Percentiles rank a stretch among this genome's conserved stretches.
Evolutionary conservation across 2,797 vertebrate species (phyloP).

Genomic region (Propithecus deckenii): DNA sequence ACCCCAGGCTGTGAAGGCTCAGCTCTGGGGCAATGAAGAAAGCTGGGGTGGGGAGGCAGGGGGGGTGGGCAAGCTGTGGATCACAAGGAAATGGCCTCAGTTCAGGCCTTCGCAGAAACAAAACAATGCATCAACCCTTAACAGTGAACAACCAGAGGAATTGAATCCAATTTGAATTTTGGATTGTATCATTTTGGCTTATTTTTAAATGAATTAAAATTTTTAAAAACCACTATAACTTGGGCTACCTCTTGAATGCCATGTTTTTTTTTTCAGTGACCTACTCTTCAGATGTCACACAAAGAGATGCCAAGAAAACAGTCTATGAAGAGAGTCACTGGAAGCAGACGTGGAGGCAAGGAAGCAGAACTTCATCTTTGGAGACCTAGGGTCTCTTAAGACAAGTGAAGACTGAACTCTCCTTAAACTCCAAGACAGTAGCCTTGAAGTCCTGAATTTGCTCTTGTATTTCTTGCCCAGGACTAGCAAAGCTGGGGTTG

Average conservation of each 20-base stretch:
- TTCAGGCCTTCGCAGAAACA: slow-evolving; percentile 43
- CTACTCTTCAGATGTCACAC: slow-evolving; percentile 17
- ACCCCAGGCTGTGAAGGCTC: slow-evolving; percentile 5
- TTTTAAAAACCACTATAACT: slow-evolving; percentile 14
- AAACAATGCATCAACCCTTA: slow-evolving; percentile 26
- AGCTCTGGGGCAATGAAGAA: slow-evolving; percentile 32
- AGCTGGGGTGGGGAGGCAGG: background rate
- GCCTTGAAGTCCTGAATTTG: slow-evolving; percentile 42
- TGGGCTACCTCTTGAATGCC: background rate
- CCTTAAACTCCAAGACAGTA: slow-evolving; percentile 65
- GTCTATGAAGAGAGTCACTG: slow-evolving; percentile 17
- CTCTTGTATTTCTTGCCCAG: slow-evolving; percentile 53
- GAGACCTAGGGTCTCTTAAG: slow-evolving; percentile 32
- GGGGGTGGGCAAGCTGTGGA: background rate
- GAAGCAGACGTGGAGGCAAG: background rate
- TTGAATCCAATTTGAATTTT: slow-evolving; percentile 48
- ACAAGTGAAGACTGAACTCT: slow-evolving; percentile 37
- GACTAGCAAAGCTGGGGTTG: slow-evolving; percentile 65
- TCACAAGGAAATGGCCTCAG: background rate
- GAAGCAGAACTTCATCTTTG: slow-evolving; percentile 30
- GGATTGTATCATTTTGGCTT: slow-evolving; percentile 61
- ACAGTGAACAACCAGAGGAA: slow-evolving; percentile 40
- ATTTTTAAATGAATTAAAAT: slow-evolving; percentile 58
- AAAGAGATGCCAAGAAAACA: slow-evolving; percentile 47
- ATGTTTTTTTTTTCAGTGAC: background rate